phyloP scores from a whole-genome alignment of 2,797 vertebrate species.

The Xenopus petersii region DNA sequence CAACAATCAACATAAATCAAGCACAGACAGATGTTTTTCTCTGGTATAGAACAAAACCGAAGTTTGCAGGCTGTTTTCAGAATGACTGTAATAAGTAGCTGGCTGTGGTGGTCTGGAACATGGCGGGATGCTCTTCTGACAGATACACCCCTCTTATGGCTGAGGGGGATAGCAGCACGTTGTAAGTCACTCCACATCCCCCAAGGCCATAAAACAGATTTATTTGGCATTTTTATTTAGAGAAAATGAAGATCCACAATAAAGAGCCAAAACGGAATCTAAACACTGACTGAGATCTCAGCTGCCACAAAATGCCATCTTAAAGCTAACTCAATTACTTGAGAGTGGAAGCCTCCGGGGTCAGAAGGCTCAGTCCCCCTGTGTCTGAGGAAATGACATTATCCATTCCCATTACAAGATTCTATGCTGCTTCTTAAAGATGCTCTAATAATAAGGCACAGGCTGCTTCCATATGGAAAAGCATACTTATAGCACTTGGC shows the following conservation, averaged over 20 bases:
- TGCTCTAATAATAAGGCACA: no score
- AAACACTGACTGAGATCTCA: conserved; percentile 41
- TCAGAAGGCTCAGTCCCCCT: conserved; percentile 2
- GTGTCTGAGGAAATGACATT: neutral
- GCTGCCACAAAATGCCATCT: conserved; percentile 56
- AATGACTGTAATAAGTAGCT: conserved; percentile 52
- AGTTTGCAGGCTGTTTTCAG: conserved; percentile 40
- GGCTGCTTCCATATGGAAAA: no score
- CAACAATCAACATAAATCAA: conserved; percentile 38
- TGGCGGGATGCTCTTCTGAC: conserved; percentile 28
- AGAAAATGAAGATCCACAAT: conserved; percentile 42
- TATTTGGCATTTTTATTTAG: conserved; percentile 30
- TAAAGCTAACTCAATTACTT: conserved; percentile 25
- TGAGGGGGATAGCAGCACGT: conserved; percentile 11
- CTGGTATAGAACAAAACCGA: conserved; percentile 16
- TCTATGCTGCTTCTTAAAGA: neutral
- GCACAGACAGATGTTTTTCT: conserved; percentile 31
- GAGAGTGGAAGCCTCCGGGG: neutral
- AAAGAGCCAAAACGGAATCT: conserved; percentile 54
- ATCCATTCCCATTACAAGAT: neutral
- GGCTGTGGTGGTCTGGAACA: conserved; percentile 48
- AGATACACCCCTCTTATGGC: conserved; percentile 18
- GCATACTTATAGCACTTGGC: no score
- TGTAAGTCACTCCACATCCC: conserved; percentile 36
- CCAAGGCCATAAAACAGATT: conserved; percentile 30